Evolutionary conservation across 1,140 invertebrate species (phyloP), one percentile per base, ranked within the genome.

Genomic region (Mizuhopecten yessoensis): DNA sequence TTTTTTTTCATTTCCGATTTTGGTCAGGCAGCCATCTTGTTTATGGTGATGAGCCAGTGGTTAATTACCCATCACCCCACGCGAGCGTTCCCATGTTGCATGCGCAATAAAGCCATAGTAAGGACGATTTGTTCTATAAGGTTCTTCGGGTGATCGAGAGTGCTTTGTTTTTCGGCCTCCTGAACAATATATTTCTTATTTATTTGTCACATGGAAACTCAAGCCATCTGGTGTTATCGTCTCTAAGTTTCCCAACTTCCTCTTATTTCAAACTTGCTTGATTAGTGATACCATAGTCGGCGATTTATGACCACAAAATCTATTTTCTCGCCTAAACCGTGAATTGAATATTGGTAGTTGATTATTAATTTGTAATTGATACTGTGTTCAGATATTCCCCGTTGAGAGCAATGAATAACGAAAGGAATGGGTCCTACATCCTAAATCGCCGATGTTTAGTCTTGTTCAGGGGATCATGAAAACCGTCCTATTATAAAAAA

Each of bases 291-390:
- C 57, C 57, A 75, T 75, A 75, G 57, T 75, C 57, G n/a, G 57
- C 57, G 57, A 75, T 75, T 75, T 75, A 75, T 75, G 57, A 29
- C 57, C 57, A 17, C 57, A 75, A 75, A 75, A 75, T 75, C 57
- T 75, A 75, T 75, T 75, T 75, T 75, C 57, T 75, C 57, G 57
- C 57, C 57, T 75, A 75, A 75, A 75, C 57, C 57, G 57, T 75
- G 57, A 75, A 75, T 75, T 75, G 57, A 75, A 75, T 75, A 75
- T 75, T 75, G 57, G 57, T 75, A 75, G 57, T 29, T 75, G 57
- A 75, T 75, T 75, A 75, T 75, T 75, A 75, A 75, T 75, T 75
- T 75, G 57, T 75, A 75, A 75, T n/a, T n/a, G 57, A 75, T 75
- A 75, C 57, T 75, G 3, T n/a, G 57, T 75, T 29, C 57, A 75